Conservation (phyloP, 1,140 invertebrate species). For the Drosophila nigrodunni region DNA sequence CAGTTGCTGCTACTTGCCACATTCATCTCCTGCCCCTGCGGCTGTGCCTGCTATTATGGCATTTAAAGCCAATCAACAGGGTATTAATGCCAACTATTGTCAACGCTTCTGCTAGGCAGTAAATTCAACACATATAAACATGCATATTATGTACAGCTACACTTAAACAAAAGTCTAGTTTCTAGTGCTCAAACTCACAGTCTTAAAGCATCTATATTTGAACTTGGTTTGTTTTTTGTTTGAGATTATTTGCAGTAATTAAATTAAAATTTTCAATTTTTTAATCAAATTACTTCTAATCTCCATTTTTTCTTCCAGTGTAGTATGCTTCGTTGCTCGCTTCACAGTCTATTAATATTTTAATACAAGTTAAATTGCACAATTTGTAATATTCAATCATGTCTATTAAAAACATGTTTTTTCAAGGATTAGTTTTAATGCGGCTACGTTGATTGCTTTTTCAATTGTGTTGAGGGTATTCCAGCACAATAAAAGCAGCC, state of each 20-base stretch:
- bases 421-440: not conserved
- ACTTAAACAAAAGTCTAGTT: not conserved
- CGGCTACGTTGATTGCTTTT: not conserved
- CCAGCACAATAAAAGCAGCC: too few species aligned
- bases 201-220: too few species aligned
- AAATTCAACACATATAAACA: not conserved
- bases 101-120: conserved; percentile 16
- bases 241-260: too few species aligned
- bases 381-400: not conserved
- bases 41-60: conserved; percentile 42
- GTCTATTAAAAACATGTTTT: not conserved
- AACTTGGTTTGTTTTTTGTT: too few species aligned
- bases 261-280: too few species aligned
- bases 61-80: conserved; percentile 65
- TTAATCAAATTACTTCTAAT: too few species aligned
- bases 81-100: conserved; percentile 41
- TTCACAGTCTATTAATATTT: not conserved
- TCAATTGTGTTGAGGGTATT: not conserved
- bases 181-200: too few species aligned
- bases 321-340: not conserved
- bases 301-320: too few species aligned
- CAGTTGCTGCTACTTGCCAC: conserved; percentile 18
- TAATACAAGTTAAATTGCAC: not conserved
- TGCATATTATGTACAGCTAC: not conserved
- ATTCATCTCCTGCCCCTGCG: conserved; percentile 12